Percentiles rank a stretch among this genome's conserved stretches.
phyloP scores from a whole-genome alignment of 2,797 vertebrate species.

The Linurgus olivaceus region DNA sequence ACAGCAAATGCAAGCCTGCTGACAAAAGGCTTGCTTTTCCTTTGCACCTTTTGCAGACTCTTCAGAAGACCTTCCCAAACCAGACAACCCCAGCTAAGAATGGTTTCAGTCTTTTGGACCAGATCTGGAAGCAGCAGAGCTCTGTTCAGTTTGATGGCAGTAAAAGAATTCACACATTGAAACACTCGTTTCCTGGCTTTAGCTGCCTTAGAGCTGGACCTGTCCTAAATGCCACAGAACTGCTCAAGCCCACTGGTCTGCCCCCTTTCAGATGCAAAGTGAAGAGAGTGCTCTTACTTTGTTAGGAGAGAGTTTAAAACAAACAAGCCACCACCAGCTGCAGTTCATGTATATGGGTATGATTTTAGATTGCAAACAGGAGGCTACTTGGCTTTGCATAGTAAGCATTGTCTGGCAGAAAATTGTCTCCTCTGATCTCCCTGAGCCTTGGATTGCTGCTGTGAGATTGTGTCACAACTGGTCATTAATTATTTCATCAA shows the following conservation, averaged over 20 bases:
- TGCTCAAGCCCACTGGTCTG: not conserved
- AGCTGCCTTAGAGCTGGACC: not conserved
- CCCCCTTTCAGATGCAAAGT: not conserved
- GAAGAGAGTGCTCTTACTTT: not conserved
- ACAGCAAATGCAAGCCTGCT: not conserved
- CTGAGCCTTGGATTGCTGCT: conserved; percentile 64
- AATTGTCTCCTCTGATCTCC: conserved; percentile 53
- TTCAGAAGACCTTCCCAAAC: not conserved
- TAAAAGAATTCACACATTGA: not conserved
- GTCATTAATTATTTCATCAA: conserved; percentile 67
- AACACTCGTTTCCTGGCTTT: not conserved
- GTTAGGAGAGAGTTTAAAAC: not conserved
- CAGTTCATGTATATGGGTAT: conserved; percentile 21
- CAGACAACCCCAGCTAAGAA: not conserved
- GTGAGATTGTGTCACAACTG: conserved; percentile 64
- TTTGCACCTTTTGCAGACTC: not conserved
- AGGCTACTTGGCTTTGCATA: conserved; percentile 55
- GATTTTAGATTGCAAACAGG: conserved; percentile 63
- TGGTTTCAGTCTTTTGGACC: not conserved
- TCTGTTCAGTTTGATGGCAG: not conserved
- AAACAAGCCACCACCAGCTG: conserved; percentile 18
- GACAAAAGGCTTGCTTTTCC: not conserved
- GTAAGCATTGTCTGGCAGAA: conserved; percentile 54
- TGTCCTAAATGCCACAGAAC: not conserved
- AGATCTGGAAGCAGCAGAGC: not conserved